Conservation (phyloP, 2,888 invertebrate species). For the Eurois occulta region DNA sequence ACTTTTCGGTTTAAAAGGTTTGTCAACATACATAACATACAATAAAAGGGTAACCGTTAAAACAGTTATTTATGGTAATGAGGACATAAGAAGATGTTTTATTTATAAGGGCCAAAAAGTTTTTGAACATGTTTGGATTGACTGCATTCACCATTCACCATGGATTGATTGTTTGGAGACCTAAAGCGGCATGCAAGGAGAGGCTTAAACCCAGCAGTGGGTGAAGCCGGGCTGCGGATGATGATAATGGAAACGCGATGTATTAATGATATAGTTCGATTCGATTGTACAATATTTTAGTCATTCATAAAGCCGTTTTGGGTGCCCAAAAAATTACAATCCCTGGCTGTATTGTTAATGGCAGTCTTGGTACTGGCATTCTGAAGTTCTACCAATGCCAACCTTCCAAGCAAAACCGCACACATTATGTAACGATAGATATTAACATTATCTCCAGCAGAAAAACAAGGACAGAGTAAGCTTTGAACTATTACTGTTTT, state of each 20-base stretch:
- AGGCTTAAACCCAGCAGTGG: no score
- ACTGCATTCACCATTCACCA: no score
- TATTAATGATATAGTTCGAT: no score
- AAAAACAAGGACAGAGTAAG: not conserved
- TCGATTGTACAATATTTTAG: not conserved
- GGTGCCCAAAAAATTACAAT: no score
- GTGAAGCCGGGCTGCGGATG: no score
- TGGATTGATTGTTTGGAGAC: not conserved
- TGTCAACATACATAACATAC: slow-evolving; percentile 5
- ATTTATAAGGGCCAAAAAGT: not conserved
- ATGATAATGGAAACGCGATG: no score
- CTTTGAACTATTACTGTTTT: slow-evolving; percentile 3
- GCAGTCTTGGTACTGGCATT: not conserved
- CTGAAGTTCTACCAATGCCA: not conserved
- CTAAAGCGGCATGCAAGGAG: no score
- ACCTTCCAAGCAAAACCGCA: not conserved
- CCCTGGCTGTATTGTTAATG: not conserved
- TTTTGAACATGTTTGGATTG: not conserved
- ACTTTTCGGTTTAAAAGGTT: slow-evolving; percentile 12
- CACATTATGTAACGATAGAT: not conserved
- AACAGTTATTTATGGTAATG: not conserved
- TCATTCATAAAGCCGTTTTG: no score
- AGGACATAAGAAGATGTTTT: not conserved
- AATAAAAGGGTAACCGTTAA: not conserved
- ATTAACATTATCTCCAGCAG: not conserved